Conservation (phyloP, 2,113 vertebrate genomes). For the Cephalopholis sonnerati region DNA sequence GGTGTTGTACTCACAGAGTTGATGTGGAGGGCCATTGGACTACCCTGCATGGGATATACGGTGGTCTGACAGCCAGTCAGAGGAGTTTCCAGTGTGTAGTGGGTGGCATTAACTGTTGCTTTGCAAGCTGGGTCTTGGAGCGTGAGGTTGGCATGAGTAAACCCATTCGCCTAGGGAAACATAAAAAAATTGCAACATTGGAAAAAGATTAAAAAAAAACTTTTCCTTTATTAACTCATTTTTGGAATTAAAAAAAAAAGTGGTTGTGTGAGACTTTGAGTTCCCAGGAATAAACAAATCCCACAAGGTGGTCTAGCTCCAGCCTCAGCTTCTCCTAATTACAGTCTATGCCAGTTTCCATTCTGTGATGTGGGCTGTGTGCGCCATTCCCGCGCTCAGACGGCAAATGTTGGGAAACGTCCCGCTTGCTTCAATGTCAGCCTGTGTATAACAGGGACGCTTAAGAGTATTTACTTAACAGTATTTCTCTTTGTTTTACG, state of each 20-base stretch:
- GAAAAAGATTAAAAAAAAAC: constrained; percentile 56
- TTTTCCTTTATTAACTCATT: constrained; percentile 52
- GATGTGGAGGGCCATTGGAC: constrained; percentile 85
- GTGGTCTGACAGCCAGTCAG: constrained; percentile 89
- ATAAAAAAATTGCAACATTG: constrained; percentile 30
- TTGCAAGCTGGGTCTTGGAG: constrained; percentile 92
- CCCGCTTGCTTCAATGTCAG: constrained; percentile 18
- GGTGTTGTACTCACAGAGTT: constrained; percentile 90
- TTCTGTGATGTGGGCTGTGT: constrained; percentile 79
- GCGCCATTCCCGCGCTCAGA: constrained; percentile 36
- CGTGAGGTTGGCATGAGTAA: constrained; percentile 88
- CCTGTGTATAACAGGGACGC: not conserved
- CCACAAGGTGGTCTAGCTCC: constrained; percentile 68
- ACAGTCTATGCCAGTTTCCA: constrained; percentile 68
- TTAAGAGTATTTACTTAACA: not conserved
- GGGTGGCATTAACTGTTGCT: constrained; percentile 91
- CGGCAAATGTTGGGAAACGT: constrained; percentile 49
- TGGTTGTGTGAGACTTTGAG: constrained; percentile 46
- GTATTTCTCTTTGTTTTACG: constrained; percentile 8
- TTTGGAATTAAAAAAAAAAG: constrained; percentile 42
- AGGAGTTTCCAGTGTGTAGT: constrained; percentile 93
- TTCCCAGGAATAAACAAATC: constrained; percentile 76
- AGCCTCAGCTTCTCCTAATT: constrained; percentile 67
- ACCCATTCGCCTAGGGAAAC: constrained; percentile 85
- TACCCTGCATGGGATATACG: constrained; percentile 66